A percentile compares a stretch with the other conserved stretches of the same genome.
phyloP scores from a whole-genome alignment of 2,113 vertebrate genomes.

The Lota lota region DNA sequence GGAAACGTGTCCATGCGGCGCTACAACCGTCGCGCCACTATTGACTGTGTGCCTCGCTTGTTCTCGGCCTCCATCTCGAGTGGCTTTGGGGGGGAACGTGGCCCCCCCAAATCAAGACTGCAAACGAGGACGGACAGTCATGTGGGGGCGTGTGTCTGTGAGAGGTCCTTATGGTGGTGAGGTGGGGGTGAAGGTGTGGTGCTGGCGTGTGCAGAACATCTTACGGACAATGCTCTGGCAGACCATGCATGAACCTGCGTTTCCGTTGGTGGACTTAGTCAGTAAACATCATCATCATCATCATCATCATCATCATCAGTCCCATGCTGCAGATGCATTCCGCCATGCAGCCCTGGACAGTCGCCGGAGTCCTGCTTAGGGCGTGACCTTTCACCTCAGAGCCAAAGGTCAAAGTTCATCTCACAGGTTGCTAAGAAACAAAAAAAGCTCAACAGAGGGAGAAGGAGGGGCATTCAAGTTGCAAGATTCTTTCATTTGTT shows the following conservation, averaged over 20 bases:
- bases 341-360: slow-evolving; percentile 37
- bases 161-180: background rate
- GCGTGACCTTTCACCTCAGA: slow-evolving; percentile 19
- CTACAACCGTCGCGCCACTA: too few species aligned
- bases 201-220: slow-evolving; percentile 6
- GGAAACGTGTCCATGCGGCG: too few species aligned
- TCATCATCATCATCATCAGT: slow-evolving; percentile 17
- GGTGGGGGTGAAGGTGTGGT: background rate
- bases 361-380: slow-evolving; percentile 30
- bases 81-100: too few species aligned
- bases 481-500: slow-evolving; percentile 25
- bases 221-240: slow-evolving; percentile 16
- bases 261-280: slow-evolving; percentile 29
- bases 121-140: background rate
- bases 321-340: slow-evolving; percentile 45
- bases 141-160: background rate
- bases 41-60: too few species aligned
- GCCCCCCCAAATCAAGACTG: too few species aligned
- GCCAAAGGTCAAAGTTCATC: slow-evolving; percentile 32
- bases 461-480: slow-evolving; percentile 17
- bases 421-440: slow-evolving; percentile 20
- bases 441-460: background rate
- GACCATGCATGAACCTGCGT: slow-evolving; percentile 34
- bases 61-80: too few species aligned
- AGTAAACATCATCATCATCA: slow-evolving; percentile 7